Base-by-base conservation (phyloP, 2,888 invertebrate genomes). In the Crossocerus cetratus region DNA sequence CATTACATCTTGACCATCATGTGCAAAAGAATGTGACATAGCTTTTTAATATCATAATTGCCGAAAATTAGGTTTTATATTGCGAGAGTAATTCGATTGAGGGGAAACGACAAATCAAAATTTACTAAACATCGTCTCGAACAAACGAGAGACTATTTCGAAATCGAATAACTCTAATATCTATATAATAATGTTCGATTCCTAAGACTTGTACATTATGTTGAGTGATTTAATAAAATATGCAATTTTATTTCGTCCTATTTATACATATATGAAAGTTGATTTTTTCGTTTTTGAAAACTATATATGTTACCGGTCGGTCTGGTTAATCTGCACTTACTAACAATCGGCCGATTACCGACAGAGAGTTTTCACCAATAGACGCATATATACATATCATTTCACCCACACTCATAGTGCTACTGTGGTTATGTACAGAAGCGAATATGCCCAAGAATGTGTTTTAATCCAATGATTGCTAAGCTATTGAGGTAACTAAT, bases 171-270 rank as follows among this genome's bases (percentile, higher is more conserved):
- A 61, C 68, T 66, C 62, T n/a, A n/a, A n/a, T n/a, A n/a, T n/a
- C n/a, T 70, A 65, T 65, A 72, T 80, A 63, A 64, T 54, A 72
- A 70, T 74, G 74, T 68, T 69, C 61, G 80, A 79, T 68, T 71
- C 71, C 81, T 61, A 68, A 58, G 76, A 78, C 74, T 82, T 83
- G 82, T 85, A 86, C 74, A 80, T 86, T 84, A 80, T 74, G 82
- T 83, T 84, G 80, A 84, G 86, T 81, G 82, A 84, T 86, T 83
- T 85, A 76, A 80, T 82, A 74, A 82, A 86, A 85, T 84, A 85
- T 84, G 86, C 64, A 72, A 75, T 81, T 81, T 78, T 70, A 69
- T 32, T 8, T 32, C 32, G 32, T 32, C 32, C 5, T 32, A 11
- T 32, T 32, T 32, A 79, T 54, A 72, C 62, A 72, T 72, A 65